A percentile compares a stretch with the other conserved stretches of the same genome.
phyloP scores from a whole-genome alignment of 2,797 vertebrate genomes.

The Halcyon leucocephala region DNA sequence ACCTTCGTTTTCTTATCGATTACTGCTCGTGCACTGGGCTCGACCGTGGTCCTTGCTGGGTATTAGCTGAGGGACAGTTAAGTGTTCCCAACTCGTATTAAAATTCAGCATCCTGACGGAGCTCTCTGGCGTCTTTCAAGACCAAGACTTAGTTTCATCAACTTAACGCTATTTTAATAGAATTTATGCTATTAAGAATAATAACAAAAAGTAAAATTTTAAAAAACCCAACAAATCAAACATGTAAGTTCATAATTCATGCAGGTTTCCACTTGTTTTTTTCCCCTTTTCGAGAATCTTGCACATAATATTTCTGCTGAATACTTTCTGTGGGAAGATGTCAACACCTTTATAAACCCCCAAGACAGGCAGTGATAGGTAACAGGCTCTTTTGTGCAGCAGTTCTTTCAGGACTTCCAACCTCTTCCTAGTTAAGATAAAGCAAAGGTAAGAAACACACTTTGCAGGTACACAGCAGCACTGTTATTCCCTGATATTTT shows the following conservation, averaged over 20 bases:
- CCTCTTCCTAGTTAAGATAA: neutral
- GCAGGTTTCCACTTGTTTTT: neutral
- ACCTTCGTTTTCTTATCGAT: neutral
- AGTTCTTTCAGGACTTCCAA: neutral
- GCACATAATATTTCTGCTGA: neutral
- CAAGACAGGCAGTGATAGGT: neutral
- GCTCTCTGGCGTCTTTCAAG: neutral
- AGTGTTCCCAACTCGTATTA: rapidly evolving
- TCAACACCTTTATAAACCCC: neutral
- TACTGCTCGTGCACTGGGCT: neutral
- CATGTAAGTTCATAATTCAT: neutral
- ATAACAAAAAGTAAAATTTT: too few species aligned
- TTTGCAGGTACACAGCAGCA: neutral
- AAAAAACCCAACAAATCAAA: neutral
- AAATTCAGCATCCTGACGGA: neutral
- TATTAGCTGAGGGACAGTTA: neutral
- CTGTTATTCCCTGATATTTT: neutral
- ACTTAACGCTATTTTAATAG: neutral
- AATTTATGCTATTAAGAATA: neutral
- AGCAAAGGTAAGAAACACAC: neutral
- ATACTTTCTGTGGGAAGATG: neutral
- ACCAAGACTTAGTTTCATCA: neutral
- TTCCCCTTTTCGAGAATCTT: neutral
- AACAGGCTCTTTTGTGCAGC: neutral
- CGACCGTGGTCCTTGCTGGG: neutral